Percentiles rank a stretch among this genome's conserved stretches.
Conservation (phyloP, 2,888 invertebrate species). For the Acrobasis suavella region DNA sequence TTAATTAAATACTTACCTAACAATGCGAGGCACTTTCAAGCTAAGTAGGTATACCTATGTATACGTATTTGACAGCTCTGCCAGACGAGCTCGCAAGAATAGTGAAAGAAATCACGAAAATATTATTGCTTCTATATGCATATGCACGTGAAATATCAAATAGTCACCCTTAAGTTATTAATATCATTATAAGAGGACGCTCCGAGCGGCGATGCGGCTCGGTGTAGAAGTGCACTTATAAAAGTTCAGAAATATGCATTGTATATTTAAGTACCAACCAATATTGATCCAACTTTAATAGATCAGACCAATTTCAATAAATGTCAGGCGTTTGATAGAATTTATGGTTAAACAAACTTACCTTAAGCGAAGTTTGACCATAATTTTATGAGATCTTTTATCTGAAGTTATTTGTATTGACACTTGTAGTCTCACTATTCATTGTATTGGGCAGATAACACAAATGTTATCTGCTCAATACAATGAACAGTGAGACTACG, state of each 20-base stretch:
- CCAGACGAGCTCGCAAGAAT: conserved; percentile 1
- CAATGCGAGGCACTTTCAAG: too few relatives aligned
- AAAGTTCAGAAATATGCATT: neutral
- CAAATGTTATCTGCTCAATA: too few relatives aligned
- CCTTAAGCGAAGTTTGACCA: too few relatives aligned
- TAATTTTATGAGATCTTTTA: too few relatives aligned
- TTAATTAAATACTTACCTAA: too few relatives aligned
- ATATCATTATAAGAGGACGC: conserved; percentile 4
- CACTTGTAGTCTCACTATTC: too few relatives aligned
- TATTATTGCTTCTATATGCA: conserved; percentile 19
- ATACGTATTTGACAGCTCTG: neutral
- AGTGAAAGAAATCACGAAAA: conserved; percentile 18
- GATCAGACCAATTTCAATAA: too few relatives aligned
- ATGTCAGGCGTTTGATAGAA: too few relatives aligned
- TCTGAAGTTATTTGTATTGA: too few relatives aligned
- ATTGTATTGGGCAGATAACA: too few relatives aligned
- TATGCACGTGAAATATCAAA: conserved; percentile 20
- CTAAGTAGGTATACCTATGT: neutral
- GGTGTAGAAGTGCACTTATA: neutral
- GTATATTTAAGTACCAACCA: neutral
- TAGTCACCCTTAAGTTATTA: conserved; percentile 13
- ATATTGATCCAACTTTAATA: neutral
- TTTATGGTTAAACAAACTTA: too few relatives aligned
- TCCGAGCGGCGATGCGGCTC: conserved; percentile 10
- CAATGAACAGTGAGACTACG: too few relatives aligned